These are phyloP conservation scores for Triops longicaudatus DNA, from an alignment of 1,140 invertebrate species.

Conservation along the genomic window DNA sequence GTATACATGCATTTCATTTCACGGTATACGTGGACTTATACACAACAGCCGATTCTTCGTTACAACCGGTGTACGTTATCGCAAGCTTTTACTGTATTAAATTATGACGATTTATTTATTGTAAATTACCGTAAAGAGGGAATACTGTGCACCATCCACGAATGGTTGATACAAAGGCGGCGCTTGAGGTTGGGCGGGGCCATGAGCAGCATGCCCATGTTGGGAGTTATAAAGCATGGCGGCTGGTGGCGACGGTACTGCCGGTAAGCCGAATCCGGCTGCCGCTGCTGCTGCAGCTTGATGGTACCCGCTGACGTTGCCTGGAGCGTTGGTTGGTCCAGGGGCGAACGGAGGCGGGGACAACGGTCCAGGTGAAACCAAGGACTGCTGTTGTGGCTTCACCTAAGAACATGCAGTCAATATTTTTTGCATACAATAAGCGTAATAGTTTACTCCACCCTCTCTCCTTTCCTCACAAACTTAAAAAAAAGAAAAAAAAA, in stretches of 20 bases:
- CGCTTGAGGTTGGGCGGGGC: constrained; percentile 59
- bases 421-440: background rate
- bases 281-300: constrained; percentile 37
- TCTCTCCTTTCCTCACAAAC: background rate
- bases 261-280: constrained; percentile 51
- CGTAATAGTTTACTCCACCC: background rate
- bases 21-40: too few species aligned
- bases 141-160: constrained; percentile 44
- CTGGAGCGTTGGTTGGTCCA: background rate
- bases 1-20: too few species aligned
- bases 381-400: constrained; percentile 60
- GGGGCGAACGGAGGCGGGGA: constrained; percentile 44
- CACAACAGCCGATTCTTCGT: too few species aligned
- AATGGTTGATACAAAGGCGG: constrained; percentile 61
- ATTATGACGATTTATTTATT: too few species aligned
- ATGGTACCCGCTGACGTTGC: constrained; percentile 34
- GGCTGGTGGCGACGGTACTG: constrained; percentile 70
- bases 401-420: constrained; percentile 42
- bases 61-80: too few species aligned
- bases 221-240: constrained; percentile 33
- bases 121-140: constrained; percentile 18
- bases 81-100: too few species aligned
- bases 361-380: constrained; percentile 38
- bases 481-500: background rate
- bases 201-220: constrained; percentile 29